Conservation (phyloP, 2,797 vertebrate species). For the Sarcoramphus papa region DNA sequence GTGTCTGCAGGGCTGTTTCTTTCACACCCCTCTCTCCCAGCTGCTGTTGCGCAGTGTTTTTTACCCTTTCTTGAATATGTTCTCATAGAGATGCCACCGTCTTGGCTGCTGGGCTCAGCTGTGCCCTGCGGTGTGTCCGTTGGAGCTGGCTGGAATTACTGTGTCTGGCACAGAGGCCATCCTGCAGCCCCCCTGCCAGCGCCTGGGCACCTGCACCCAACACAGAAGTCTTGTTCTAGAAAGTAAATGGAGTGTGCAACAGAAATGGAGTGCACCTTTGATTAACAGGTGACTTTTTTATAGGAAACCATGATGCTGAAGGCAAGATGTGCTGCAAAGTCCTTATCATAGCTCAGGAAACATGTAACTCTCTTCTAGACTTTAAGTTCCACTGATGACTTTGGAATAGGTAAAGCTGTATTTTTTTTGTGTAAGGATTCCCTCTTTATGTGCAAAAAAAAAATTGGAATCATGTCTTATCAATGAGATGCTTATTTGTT, state of each 20-base stretch:
- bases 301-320: neutral
- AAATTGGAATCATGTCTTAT: neutral
- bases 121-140: rapidly evolving
- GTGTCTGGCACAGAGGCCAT: neutral
- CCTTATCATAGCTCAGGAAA: neutral
- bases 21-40: neutral
- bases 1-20: neutral
- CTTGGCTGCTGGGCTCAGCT: neutral
- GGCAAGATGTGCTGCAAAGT: neutral
- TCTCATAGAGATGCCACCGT: neutral
- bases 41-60: neutral
- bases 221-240: neutral
- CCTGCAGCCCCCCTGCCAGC: neutral
- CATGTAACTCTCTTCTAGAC: neutral
- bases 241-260: neutral
- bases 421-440: neutral
- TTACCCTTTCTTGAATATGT: neutral
- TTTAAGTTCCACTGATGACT: neutral
- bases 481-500: neutral
- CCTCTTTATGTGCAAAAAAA: neutral
- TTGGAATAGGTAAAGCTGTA: neutral
- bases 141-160: neutral
- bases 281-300: neutral
- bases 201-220: neutral
- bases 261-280: neutral